Conservation (phyloP, 2,888 invertebrate genomes). For the Allolobophora icterica region DNA sequence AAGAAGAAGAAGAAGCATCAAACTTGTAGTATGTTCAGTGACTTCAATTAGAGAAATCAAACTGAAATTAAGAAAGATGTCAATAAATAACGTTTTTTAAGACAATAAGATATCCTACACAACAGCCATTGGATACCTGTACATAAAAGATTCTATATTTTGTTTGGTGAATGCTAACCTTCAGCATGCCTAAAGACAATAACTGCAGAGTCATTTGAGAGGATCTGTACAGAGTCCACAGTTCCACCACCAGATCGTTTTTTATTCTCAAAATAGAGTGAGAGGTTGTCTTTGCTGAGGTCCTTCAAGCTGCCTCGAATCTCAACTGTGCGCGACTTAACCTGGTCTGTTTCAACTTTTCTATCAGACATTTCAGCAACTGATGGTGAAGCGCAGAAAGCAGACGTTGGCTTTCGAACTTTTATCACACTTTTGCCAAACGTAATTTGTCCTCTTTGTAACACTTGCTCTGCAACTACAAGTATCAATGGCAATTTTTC, state of each 20-base stretch:
- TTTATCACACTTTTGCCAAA: neutral
- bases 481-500: neutral
- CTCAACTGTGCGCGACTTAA: neutral
- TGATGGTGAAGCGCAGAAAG: neutral
- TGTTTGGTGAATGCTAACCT: constrained; percentile 10
- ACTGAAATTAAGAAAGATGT: neutral
- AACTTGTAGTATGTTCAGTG: neutral
- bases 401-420: neutral
- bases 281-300: neutral
- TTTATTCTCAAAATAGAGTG: constrained; percentile 32
- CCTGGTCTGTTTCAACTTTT: neutral
- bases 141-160: neutral
- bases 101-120: neutral
- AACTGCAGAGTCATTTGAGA: neutral
- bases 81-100: neutral
- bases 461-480: neutral
- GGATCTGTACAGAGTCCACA: neutral
- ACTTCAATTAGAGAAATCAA: neutral
- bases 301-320: constrained; percentile 20
- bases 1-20: too few species aligned
- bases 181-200: constrained; percentile 7
- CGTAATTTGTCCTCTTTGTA: neutral
- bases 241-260: constrained; percentile 31
- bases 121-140: neutral
- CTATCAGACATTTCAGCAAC: neutral